Percentiles rank a stretch among this genome's conserved stretches.
Conservation (phyloP, 92 coral and sea anemone species). For the Epizoanthus fatuus region DNA sequence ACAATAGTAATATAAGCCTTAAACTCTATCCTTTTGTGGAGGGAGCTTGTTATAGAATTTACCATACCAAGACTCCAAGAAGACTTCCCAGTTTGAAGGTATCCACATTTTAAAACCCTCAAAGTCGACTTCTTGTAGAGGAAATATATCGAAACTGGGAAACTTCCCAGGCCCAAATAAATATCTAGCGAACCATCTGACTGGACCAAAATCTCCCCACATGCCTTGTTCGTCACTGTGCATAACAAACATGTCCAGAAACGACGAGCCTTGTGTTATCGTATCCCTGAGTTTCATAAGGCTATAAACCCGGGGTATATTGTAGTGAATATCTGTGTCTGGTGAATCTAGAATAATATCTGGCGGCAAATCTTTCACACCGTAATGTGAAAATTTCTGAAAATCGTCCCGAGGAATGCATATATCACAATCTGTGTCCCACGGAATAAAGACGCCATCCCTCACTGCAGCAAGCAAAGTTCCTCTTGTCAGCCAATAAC, state of each 20-base stretch:
- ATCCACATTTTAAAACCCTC: constrained; percentile 31
- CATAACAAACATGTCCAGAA: constrained; percentile 16
- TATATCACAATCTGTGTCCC: constrained; percentile 18
- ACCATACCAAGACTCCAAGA: constrained; percentile 6
- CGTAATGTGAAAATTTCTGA: background rate
- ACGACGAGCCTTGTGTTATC: background rate
- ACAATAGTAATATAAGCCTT: too few species aligned
- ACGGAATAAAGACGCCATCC: constrained; percentile 14
- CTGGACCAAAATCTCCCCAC: constrained; percentile 27
- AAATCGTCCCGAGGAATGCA: constrained; percentile 9
- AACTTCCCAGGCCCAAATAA: constrained; percentile 25
- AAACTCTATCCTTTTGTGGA: background rate
- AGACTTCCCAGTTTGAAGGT: constrained; percentile 13
- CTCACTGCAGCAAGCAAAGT: constrained; percentile 4
- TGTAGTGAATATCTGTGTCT: background rate
- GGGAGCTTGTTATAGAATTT: background rate
- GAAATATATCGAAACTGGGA: constrained; percentile 26
- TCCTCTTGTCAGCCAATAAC: constrained; percentile 11
- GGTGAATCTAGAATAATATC: background rate
- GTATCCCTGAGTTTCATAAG: constrained; percentile 20
- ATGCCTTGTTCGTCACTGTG: background rate
- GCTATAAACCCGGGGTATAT: constrained; percentile 16
- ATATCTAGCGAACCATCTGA: constrained; percentile 19
- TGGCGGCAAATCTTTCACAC: constrained; percentile 3
- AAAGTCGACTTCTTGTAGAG: background rate